Base-by-base conservation (phyloP, 2,888 invertebrate genomes). In the Cylloceria caligata region DNA sequence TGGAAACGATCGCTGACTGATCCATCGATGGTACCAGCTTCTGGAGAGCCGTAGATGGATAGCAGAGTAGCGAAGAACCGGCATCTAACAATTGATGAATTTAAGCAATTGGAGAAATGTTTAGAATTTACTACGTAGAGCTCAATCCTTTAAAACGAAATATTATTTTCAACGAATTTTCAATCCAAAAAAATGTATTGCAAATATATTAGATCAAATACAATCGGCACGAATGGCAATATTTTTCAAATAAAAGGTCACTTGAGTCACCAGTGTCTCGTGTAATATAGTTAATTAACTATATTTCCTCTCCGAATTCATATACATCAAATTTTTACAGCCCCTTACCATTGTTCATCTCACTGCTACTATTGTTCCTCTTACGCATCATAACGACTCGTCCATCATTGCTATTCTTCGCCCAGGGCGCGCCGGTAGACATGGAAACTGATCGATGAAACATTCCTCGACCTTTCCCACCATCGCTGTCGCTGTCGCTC, bases 381-480 rank as follows among this genome's bases (percentile, higher is more conserved):
- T 95, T 94, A 16, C 96, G 93, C 92, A 95, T 94, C 93, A 95
- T 94, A 55, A 95, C 91, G 4, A 95, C 93, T 68, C 95, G 92
- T 3, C 94, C 94, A 81, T 95, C 95, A 68, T 94, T 93, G 21
- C 94, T 94, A 75, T 94, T 94, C 92, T 92, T 94, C 72, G 92
- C 95, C 94, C 93, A 95, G 0, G 95, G 94, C 3, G 94, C 94
- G 1, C 95, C 95, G 9, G 95, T 95, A 9, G 97, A 97, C 96
- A 98, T 97, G 0, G 98, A 98, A 83, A 97, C 96, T 0, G 97
- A 98, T 86, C 98, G 95, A 89, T 97, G 97, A 85, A 98, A 97
- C 69, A 95, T 94, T 13, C 95, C 93, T 75, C 94, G 94, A 87
- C 88, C 94, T 78, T 94, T 94, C 11, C 92, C 92, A 73, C 93